Conservation (phyloP, 2,797 vertebrate species). For the Holocentrus rufus region DNA sequence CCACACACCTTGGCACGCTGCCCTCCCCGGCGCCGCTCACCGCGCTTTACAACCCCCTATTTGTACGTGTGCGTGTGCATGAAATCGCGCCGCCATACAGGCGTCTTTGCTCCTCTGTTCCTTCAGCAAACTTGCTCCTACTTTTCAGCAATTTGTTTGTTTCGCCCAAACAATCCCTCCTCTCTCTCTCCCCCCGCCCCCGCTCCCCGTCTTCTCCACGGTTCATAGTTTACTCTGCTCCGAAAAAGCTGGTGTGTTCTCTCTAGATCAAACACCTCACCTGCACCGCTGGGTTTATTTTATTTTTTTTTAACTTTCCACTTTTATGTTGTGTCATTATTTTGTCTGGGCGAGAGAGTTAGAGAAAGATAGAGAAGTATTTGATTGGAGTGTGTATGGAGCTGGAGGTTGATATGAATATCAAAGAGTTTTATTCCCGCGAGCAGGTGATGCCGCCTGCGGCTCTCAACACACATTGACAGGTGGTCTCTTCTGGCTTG, state of each 20-base stretch:
- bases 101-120: neutral
- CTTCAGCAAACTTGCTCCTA: constrained; percentile 17
- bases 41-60: constrained; percentile 17
- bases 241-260: constrained; percentile 34
- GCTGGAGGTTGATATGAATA: constrained; percentile 65
- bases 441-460: constrained; percentile 56
- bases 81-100: neutral
- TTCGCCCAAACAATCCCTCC: neutral
- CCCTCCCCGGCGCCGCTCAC: constrained; percentile 18
- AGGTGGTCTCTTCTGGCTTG: constrained; percentile 41
- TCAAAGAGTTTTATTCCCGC: constrained; percentile 51
- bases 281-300: constrained; percentile 36
- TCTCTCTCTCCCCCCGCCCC: neutral
- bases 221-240: constrained; percentile 39
- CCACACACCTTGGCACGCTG: neutral
- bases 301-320: constrained; percentile 26
- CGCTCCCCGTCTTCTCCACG: constrained; percentile 11
- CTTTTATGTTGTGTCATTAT: constrained; percentile 58
- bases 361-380: constrained; percentile 25
- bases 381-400: constrained; percentile 45
- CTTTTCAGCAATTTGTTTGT: constrained; percentile 11
- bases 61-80: neutral
- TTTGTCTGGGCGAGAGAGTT: constrained; percentile 35
- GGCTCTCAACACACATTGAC: constrained; percentile 51
- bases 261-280: constrained; percentile 41